A percentile compares a stretch with the other conserved stretches of the same genome.
Conservation (phyloP, 2,888 invertebrate species). For the Lucinisca nassula region DNA sequence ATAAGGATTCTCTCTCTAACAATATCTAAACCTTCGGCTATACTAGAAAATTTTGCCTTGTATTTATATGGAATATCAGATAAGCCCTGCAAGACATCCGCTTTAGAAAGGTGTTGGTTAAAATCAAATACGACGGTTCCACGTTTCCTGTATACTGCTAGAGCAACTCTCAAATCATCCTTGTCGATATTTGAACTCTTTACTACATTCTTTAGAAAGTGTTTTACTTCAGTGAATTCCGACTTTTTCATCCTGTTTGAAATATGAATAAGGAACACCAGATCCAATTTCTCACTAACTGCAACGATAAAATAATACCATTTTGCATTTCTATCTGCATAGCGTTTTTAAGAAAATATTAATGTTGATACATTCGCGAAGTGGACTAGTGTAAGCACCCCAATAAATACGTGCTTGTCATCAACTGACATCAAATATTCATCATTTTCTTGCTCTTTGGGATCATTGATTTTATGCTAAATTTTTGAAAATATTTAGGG, state of each 20-base stretch:
- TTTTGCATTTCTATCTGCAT: no score
- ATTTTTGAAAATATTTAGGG: no score
- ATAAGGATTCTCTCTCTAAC: constrained; percentile 70
- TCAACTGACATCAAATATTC: no score
- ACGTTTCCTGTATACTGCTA: constrained; percentile 68
- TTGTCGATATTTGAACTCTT: constrained; percentile 73
- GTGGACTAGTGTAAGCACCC: no score
- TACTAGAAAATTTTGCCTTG: constrained; percentile 68
- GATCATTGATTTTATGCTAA: no score
- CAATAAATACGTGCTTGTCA: no score
- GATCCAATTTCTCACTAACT: constrained; percentile 75
- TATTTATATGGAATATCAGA: constrained; percentile 65
- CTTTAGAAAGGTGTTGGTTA: constrained; percentile 72
- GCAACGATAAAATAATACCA: neutral
- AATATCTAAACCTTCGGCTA: constrained; percentile 75
- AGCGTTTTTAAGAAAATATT: no score
- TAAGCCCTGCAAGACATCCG: constrained; percentile 69
- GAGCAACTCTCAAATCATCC: constrained; percentile 75
- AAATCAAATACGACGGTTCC: constrained; percentile 75
- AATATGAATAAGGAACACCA: constrained; percentile 78
- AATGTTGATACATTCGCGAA: no score
- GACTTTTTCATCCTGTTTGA: constrained; percentile 64
- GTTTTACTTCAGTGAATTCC: constrained; percentile 62
- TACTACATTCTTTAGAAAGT: constrained; percentile 69
- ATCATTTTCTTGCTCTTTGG: no score